Evolutionary conservation across 2,797 vertebrate genomes (phyloP).

Genomic region (Thripadectes ignobilis): DNA sequence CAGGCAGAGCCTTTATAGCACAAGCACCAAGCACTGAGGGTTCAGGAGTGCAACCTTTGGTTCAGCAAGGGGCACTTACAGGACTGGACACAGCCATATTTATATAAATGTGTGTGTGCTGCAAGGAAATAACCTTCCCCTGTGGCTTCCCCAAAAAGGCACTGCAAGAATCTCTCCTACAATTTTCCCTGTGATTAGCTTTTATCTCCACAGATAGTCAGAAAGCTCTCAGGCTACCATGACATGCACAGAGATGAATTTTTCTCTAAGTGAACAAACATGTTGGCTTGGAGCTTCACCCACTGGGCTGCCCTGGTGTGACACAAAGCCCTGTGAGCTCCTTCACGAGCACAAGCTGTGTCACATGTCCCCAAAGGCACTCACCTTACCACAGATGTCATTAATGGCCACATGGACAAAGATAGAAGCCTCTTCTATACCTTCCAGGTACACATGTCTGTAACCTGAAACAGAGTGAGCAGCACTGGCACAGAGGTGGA

Average conservation of each 20-base stretch:
- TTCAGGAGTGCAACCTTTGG: neutral
- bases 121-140: neutral
- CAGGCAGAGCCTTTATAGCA: neutral
- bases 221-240: neutral
- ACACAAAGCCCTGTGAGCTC: neutral
- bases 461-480: conserved; percentile 80
- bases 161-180: neutral
- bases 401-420: conserved; percentile 95
- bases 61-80: neutral
- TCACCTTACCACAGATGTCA: conserved; percentile 98
- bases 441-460: conserved; percentile 96
- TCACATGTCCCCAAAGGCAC: conserved; percentile 3
- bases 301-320: neutral
- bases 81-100: neutral
- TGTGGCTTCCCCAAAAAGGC: neutral
- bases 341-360: neutral
- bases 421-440: conserved; percentile 97
- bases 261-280: neutral
- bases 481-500: neutral
- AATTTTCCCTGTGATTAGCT: neutral
- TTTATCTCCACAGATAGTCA: neutral
- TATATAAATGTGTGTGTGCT: neutral
- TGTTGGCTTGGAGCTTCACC: neutral
- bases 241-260: neutral
- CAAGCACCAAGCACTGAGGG: neutral